Base-by-base conservation (phyloP, 2,797 vertebrate species). In the Rhadinocentrus ornatus region DNA sequence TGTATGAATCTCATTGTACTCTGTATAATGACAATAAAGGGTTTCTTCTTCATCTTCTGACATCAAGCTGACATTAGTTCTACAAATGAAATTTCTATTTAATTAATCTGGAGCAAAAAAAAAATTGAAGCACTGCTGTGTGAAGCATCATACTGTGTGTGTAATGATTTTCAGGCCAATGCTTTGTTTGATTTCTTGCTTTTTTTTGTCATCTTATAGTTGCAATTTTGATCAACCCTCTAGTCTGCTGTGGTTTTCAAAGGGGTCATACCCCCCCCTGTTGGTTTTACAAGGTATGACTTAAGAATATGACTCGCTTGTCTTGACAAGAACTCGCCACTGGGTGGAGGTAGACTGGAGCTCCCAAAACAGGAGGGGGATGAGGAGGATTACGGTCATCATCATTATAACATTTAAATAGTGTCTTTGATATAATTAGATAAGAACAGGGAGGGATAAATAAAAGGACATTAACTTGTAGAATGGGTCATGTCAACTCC, bases 251-350 rank as follows among this genome's bases (percentile, higher is more conserved):
- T 66, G 53, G 29, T 71, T 71, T 78, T 56, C 5, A 31, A 83
- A 53, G 69, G 78, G 71, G 41, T 80, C 60, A 78, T 53, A 82
- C 75, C 87, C 8, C 91, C 91, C 86, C 78, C 91, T 91, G 80
- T 80, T 85, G 91, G 88, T 69, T 65, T 59, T 6, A 55, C 53
- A n/a, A 26, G 34, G 65, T 15, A 83, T 27, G 53, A 46, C 41
- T 35, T 32, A 0, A 18, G 16, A 34, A 13, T 39, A 7, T 20
- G 35, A 48, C 9, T 2, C 20, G n/a, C 48, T 27, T 66, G 76
- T 52, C 26, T 4, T 80, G 34, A 67, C 10, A 11, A 48, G 16
- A 68, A 74, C 53, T 71, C 35, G 63, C 65, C 29, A 56, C 0
- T 18, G 6, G 71, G 62, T 59, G 53, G 57, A 37, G 31, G 27